Evolutionary conservation across 2,888 invertebrate species (phyloP), one percentile per base, ranked within the genome.

Genomic region (Athetis lepigone): DNA sequence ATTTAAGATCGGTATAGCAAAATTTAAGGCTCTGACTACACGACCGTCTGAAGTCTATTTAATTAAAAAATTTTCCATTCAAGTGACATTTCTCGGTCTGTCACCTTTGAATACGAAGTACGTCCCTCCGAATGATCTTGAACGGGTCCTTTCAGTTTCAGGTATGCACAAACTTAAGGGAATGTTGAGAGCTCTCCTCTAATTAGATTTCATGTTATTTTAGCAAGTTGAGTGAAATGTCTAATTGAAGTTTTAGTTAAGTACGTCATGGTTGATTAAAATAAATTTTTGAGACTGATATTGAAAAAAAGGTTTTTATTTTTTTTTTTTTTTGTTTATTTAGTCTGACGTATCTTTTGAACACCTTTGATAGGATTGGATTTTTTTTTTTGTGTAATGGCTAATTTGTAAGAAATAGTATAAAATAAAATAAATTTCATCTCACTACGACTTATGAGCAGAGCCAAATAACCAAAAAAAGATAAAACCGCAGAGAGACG

Each of bases 31-130:
- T 18, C 7, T 21, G 13, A 23, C 11, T n/a, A 13, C 4, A n/a
- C 2, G 6, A n/a, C 25, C 9, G 6, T 27, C n/a, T n/a, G 16
- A 37, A 37, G 13, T 45, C 11, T 18, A 29, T 45, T 56, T 67
- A 68, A 67, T 67, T 63, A 29, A 67, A 63, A 36, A 63, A 36
- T 29, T 37, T 43, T 5, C 16, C 25, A 67, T 63, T 63, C n/a
- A 45, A 19, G 33, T 25, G 16, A 16, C 29, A 36, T 52, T 52
- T 45, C 21, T 54, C 25, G 43, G 47, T 52, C 37, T 63, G 37
- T 47, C 64, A 54, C 68, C 27, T 63, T 21, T 62, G 52, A 49
- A 49, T 40, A 23, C 18, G 39, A 43, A 49, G 42, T 40, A 23
- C 18, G 33, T 13, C 8, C 18, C 18, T 29, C 3, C 25, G 18